Evolutionary conservation across 2,113 vertebrate species (phyloP), one percentile per base, ranked within the genome.

Genomic region (Peromyscus leucopus): DNA sequence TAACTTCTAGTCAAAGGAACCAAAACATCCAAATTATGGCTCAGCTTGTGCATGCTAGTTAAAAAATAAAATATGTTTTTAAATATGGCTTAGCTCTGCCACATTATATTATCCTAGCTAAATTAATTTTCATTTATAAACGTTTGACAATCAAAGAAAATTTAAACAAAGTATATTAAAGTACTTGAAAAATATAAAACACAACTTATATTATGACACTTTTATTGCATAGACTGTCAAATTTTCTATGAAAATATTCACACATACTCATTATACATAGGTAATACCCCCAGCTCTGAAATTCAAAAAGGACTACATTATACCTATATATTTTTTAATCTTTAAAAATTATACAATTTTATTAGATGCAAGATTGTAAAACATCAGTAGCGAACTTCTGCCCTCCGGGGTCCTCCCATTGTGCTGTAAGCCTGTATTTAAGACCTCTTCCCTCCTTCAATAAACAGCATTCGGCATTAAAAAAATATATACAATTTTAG

Each of bases 91-190:
- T 28, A 80, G 33, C 61, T 86, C 65, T 59, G 21, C 33, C 48
- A 74, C 57, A 80, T 71, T 42, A 65, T 57, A 90, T 51, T 24
- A 69, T 13, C 12, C 31, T 33, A n/a, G 10, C 7, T 48, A 67
- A 79, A 26, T 57, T 31, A 57, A 24, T 80, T 80, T 96, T 48
- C 76, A 93, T 28, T 83, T 59, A 88, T 9, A 84, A 89, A 88
- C 63, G 63, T 88, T 55, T 57, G 74, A 51, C 15, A 95, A 33
- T 69, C 74, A 94, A 83, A 67, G 3, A 42, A 65, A 63, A 95
- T 61, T 92, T 96, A 90, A 95, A 79, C 80, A 92, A 97, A 59
- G 33, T 65, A 76, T 21, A 65, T 90, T 83, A 80, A 89, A 93
- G 90, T 83, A 76, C 13, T 83, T 89, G 12, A 94, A 93, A 86